Conservation (phyloP, 2,113 vertebrate genomes). For the Lampris incognitus region DNA sequence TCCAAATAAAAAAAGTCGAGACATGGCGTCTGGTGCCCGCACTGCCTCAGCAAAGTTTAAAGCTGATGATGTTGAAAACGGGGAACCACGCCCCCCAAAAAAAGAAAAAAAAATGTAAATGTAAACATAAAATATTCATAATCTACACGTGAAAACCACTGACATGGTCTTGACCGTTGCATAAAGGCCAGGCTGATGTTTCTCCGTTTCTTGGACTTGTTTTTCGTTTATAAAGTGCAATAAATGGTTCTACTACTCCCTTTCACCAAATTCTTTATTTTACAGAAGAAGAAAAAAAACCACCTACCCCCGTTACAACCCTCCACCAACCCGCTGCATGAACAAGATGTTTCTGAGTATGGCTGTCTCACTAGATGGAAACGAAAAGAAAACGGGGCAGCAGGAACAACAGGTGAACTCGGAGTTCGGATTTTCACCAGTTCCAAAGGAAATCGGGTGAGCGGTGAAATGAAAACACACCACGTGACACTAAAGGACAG, state of each 20-base stretch:
- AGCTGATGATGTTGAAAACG: not conserved
- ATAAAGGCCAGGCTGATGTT: conserved; percentile 19
- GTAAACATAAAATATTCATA: conserved; percentile 57
- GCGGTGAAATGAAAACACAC: conserved; percentile 28
- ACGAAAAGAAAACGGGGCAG: conserved; percentile 12
- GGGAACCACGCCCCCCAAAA: not conserved
- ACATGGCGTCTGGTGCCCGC: not conserved
- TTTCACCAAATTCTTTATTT: conserved; percentile 10
- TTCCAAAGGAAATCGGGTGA: conserved; percentile 20
- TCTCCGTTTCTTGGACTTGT: conserved; percentile 30
- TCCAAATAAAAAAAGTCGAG: not conserved
- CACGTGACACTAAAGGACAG: not conserved
- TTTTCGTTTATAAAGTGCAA: conserved; percentile 54
- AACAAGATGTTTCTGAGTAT: conserved; percentile 83
- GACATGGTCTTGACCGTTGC: not conserved
- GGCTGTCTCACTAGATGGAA: conserved; percentile 74
- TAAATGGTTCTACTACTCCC: conserved; percentile 60
- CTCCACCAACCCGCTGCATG: conserved; percentile 76
- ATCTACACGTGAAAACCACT: not conserved
- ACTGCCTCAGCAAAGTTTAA: conserved; percentile 3
- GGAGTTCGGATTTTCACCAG: not conserved
- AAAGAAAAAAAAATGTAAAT: conserved; percentile 26
- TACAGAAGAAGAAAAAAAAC: not conserved
- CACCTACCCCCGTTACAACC: conserved; percentile 31
- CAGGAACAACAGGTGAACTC: not conserved